Evolutionary conservation across 2,888 invertebrate genomes (phyloP), one percentile per base, ranked within the genome.

Genomic region (Aleiodes testaceus): DNA sequence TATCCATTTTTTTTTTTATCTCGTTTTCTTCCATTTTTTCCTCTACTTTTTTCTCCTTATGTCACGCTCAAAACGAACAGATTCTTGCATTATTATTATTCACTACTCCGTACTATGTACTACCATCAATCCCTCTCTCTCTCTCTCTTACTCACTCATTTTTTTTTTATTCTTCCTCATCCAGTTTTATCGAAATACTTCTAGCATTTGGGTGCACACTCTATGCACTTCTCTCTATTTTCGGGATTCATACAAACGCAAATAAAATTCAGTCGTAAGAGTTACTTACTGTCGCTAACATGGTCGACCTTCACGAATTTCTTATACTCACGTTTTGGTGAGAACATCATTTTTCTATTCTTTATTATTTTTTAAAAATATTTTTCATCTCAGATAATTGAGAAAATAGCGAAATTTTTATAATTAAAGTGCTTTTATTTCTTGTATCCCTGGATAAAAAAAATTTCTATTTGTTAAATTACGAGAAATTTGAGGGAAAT

Each of bases 251-350:
- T 71, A 72, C 50, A 71, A 68, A 52, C 18, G 64, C 63, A 75
- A 73, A 74, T 70, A 74, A 76, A 73, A 73, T 72, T 77, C 75
- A 77, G 76, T 77, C 66, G 68, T 68, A 71, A 72, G 68, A 71
- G 64, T 64, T 67, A 59, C 55, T 69, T 67, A 65, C 52, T 53
- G 47, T 64, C 61, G 72, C 52, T 30, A 63, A 69, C 78, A 81
- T 81, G 81, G 78, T 80, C 69, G 81, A 81, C 66, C 77, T 80
- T 64, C 72, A 79, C 74, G 81, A 81, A 66, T 80, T 80, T 74
- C 36, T 80, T 12, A 64, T 76, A 3, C 78, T 81, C 30, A 75
- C 78, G 4, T 80, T 79, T 67, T 78, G 79, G 80, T 81, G 66
- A 78, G 79, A 53, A 3, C 5, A 47, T 22, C n/a, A 14, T 12